These are phyloP conservation scores for Fregetta grallaria DNA, from an alignment of 2,113 vertebrate genomes.

Conservation along the genomic window DNA sequence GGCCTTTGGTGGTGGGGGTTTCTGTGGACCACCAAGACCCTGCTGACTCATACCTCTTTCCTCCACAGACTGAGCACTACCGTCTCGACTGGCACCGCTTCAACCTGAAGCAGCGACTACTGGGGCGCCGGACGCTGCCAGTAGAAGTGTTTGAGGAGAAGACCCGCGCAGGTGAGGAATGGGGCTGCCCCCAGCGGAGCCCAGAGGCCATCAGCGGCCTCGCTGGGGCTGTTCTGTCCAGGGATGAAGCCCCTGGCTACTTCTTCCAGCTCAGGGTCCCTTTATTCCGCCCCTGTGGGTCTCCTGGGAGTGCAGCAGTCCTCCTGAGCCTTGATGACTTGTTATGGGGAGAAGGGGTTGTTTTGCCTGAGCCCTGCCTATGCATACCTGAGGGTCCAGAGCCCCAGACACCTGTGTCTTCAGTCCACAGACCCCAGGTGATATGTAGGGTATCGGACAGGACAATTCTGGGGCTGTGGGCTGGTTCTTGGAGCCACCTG, in stretches of 20 bases:
- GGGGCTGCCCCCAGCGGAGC: not conserved
- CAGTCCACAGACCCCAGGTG: not conserved
- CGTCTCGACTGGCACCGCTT: conserved; percentile 96
- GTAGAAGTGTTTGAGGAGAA: conserved; percentile 88
- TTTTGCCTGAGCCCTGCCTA: not conserved
- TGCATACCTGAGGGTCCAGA: not conserved
- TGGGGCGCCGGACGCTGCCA: conserved; percentile 66
- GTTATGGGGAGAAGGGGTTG: not conserved
- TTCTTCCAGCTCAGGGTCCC: not conserved
- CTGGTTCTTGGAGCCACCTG: not conserved
- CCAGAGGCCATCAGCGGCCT: not conserved
- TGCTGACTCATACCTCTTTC: not conserved
- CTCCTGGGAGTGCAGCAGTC: not conserved
- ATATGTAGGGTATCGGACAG: not conserved
- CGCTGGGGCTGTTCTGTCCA: not conserved
- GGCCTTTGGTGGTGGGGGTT: not conserved
- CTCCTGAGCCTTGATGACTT: not conserved
- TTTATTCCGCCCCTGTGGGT: not conserved
- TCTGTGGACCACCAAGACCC: not conserved
- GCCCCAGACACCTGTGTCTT: not conserved
- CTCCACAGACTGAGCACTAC: conserved; percentile 88
- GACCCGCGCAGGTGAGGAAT: conserved; percentile 72
- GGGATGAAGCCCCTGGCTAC: not conserved
- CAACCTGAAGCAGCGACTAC: conserved; percentile 88
- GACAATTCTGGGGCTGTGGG: accelerated